Percentiles rank a stretch among this genome's conserved stretches.
Evolutionary conservation across 2,888 invertebrate species (phyloP).

Genomic region (Parnassius apollo): DNA sequence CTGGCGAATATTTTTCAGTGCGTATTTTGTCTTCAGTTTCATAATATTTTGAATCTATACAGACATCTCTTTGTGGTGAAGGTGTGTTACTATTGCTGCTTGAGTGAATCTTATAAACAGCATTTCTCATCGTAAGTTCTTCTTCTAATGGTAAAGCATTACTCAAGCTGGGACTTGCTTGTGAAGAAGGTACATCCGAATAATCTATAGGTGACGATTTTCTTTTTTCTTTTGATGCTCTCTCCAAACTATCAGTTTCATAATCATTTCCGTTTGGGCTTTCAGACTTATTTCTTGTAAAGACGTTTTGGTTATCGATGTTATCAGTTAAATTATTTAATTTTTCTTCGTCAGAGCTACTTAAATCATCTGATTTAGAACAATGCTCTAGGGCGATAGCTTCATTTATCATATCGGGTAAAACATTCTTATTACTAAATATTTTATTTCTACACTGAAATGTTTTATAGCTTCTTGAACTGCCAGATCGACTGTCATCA

Average conservation of each 20-base stretch:
- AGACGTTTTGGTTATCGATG: slow-evolving; percentile 45
- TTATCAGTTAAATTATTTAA: slow-evolving; percentile 50
- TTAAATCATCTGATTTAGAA: slow-evolving; percentile 62
- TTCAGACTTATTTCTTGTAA: slow-evolving; percentile 54
- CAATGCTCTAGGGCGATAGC: slow-evolving; percentile 81
- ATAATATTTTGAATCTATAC: slow-evolving; percentile 63
- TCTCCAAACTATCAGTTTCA: slow-evolving; percentile 88
- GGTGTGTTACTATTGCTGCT: slow-evolving; percentile 79
- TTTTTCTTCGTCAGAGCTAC: slow-evolving; percentile 70
- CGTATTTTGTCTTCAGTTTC: slow-evolving; percentile 61
- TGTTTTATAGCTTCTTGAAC: slow-evolving; percentile 45
- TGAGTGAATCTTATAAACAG: slow-evolving; percentile 84
- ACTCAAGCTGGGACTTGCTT: slow-evolving; percentile 87
- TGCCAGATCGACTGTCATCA: slow-evolving; percentile 47
- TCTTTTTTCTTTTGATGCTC: slow-evolving; percentile 77
- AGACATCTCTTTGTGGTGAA: slow-evolving; percentile 61
- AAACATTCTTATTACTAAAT: slow-evolving; percentile 56
- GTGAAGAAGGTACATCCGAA: slow-evolving; percentile 84
- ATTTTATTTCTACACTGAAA: slow-evolving; percentile 45
- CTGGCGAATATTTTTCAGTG: slow-evolving; percentile 41
- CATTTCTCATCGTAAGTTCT: slow-evolving; percentile 89
- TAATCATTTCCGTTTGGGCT: slow-evolving; percentile 82
- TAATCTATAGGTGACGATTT: slow-evolving; percentile 82
- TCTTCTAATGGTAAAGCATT: slow-evolving; percentile 89
- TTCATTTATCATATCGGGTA: slow-evolving; percentile 85